Base-by-base conservation (phyloP, 2,888 invertebrate species). In the Orthosia gothica region DNA sequence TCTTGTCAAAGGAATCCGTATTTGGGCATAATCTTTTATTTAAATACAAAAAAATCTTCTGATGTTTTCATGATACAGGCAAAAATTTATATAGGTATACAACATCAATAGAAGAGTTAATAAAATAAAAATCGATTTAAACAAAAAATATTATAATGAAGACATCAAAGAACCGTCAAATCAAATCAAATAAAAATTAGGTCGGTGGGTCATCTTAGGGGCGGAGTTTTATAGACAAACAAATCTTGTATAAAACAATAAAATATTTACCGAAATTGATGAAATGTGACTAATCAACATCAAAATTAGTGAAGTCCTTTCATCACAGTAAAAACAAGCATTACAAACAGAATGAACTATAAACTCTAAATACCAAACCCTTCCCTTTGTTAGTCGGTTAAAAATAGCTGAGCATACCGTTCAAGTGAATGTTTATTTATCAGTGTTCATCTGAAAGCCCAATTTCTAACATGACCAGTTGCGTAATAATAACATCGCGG, bases 381-480 rank as follows among this genome's bases (percentile, higher is more conserved):
- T 49, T 61, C 32, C 15, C 66, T 81, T 81, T 81, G 79, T 76
- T 76, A 49, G 26, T 32, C 20, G 7, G 26, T 40, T 81, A 81
- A 80, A 81, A 76, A 81, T 80, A 80, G 47, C 66, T 7, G 47
- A n/a, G 20, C 76, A 32, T 50, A 63, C 58, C 32, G 54, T 73
- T 18, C 45, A 7, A 49, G 50, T 45, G 50, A 69, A 58, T 66
- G 80, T 82, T 81, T 82, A 73, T 82, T 82, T 80, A 58, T 47
- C 23, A 50, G 62, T 55, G 61, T 81, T 69, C 69, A 49, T 49
- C 55, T 26, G 26, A 73, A 80, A 54, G 55, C 64, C 49, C 55
- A 55, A 68, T 73, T 77, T 69, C 26, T 47, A 72, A 77, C 59
- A 45, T 65, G 26, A 32, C 26, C 67, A 49, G 77, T 81, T 76